Evolutionary conservation across 2,888 invertebrate species (phyloP).

Genomic region (Balanococcus diminutus): DNA sequence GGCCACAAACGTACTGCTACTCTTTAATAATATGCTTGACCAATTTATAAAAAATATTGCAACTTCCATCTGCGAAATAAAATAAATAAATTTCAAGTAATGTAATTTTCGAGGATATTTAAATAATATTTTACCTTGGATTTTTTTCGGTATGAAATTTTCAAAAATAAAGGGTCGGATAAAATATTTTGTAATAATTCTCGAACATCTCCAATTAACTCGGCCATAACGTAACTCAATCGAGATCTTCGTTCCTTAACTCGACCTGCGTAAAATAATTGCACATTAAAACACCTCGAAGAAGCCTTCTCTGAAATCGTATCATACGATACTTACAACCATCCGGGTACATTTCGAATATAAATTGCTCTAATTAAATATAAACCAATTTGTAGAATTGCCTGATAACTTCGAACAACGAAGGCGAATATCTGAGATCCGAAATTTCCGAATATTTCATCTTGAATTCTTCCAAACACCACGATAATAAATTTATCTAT

Average conservation of each 20-base stretch:
- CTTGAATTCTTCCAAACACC: slow-evolving; percentile 91
- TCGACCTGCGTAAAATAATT: slow-evolving; percentile 37
- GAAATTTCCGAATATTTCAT: slow-evolving; percentile 62
- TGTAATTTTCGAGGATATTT: slow-evolving; percentile 38
- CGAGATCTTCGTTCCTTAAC: slow-evolving; percentile 33
- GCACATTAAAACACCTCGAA: slow-evolving; percentile 11
- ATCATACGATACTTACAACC: slow-evolving; percentile 62
- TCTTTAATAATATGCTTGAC: slow-evolving; percentile 81
- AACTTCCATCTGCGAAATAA: slow-evolving; percentile 28
- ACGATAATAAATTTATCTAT: slow-evolving; percentile 83
- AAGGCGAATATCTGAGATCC: slow-evolving; percentile 38
- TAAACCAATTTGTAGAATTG: slow-evolving; percentile 86
- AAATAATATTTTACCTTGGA: slow-evolving; percentile 49
- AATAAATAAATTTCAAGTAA: slow-evolving; percentile 36
- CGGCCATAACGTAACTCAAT: slow-evolving; percentile 66
- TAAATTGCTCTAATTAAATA: slow-evolving; percentile 80
- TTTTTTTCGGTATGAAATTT: slow-evolving; percentile 45
- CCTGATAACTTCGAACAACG: slow-evolving; percentile 61
- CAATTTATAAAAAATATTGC: slow-evolving; percentile 61
- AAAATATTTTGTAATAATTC: slow-evolving; percentile 81
- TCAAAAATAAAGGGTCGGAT: slow-evolving; percentile 67
- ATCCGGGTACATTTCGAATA: slow-evolving; percentile 90
- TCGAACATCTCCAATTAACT: slow-evolving; percentile 84
- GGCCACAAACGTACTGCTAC: slow-evolving; percentile 85
- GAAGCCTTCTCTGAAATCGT: not conserved